Evolutionary conservation across 2,888 invertebrate species (phyloP).

Genomic region (Epirrhoe alternata): DNA sequence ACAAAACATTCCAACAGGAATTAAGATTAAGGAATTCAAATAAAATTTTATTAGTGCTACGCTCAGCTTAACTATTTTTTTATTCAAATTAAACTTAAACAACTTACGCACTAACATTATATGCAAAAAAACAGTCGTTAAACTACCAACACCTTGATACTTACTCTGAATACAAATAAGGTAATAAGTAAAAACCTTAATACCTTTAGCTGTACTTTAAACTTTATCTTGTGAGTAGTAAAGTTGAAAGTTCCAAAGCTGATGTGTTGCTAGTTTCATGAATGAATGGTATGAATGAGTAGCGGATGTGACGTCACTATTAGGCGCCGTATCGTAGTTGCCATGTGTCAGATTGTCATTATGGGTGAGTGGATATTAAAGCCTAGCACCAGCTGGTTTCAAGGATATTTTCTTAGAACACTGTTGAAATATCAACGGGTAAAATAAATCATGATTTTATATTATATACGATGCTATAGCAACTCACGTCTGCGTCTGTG

Average conservation of each 20-base stretch:
- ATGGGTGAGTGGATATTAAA: slow-evolving; percentile 20
- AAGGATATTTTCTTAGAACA: neutral
- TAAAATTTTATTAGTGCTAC: slow-evolving; percentile 15
- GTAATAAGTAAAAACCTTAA: slow-evolving; percentile 14
- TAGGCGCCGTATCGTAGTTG: slow-evolving; percentile 56
- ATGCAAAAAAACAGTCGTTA: slow-evolving; percentile 30
- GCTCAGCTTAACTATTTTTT: slow-evolving; percentile 6
- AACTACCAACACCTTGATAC: slow-evolving; percentile 23
- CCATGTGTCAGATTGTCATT: slow-evolving; percentile 35
- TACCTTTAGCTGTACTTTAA: neutral
- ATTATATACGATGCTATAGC: too few relatives aligned
- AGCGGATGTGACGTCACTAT: slow-evolving; percentile 71
- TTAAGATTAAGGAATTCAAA: slow-evolving; percentile 10
- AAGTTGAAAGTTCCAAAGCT: slow-evolving; percentile 34
- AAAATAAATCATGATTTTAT: too few relatives aligned
- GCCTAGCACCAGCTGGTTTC: neutral
- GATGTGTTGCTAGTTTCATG: slow-evolving; percentile 57
- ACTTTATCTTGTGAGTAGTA: slow-evolving; percentile 10
- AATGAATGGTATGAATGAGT: slow-evolving; percentile 73
- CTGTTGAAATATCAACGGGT: neutral
- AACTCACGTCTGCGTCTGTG: too few relatives aligned
- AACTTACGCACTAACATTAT: slow-evolving; percentile 8
- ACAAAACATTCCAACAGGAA: neutral
- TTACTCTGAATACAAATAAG: slow-evolving; percentile 29
- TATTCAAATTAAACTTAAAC: slow-evolving; percentile 20